phyloP scores from a whole-genome alignment of 2,113 vertebrate genomes.

The Chlorodrepanis virens region DNA sequence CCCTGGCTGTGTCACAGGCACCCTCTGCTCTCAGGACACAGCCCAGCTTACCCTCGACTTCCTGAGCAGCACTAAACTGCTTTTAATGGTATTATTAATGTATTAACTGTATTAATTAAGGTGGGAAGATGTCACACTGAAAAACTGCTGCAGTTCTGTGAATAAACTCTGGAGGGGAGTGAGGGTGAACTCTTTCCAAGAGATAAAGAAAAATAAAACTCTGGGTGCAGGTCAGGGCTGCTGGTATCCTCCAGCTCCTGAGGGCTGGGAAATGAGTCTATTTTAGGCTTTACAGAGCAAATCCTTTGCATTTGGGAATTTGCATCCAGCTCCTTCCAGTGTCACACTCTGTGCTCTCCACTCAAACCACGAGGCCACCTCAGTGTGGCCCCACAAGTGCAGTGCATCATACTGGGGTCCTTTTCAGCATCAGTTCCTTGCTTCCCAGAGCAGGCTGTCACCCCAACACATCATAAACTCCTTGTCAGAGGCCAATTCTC shows the following conservation, averaged over 20 bases:
- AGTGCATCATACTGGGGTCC: accelerated
- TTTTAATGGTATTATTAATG: not conserved
- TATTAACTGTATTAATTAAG: not conserved
- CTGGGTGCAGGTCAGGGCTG: not conserved
- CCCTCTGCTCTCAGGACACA: not conserved
- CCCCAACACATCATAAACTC: not conserved
- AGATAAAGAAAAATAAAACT: not conserved
- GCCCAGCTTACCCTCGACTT: not conserved
- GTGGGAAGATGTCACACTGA: not conserved
- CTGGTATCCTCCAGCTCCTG: not conserved
- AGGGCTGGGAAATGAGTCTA: not conserved
- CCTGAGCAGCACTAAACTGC: not conserved
- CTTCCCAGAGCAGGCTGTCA: not conserved
- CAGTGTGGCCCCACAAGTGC: not conserved
- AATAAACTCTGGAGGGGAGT: accelerated
- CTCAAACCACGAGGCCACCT: not conserved
- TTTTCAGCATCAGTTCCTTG: not conserved
- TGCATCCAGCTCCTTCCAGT: not conserved
- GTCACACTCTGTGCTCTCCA: not conserved
- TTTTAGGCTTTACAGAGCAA: not conserved
- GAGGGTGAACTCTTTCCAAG: not conserved
- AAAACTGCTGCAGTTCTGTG: not conserved
- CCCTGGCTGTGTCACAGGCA: not conserved
- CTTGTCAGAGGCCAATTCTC: not conserved
- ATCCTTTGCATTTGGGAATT: not conserved